Evolutionary conservation across 2,113 vertebrate genomes (phyloP).

Genomic region (Entosphenus tridentatus): DNA sequence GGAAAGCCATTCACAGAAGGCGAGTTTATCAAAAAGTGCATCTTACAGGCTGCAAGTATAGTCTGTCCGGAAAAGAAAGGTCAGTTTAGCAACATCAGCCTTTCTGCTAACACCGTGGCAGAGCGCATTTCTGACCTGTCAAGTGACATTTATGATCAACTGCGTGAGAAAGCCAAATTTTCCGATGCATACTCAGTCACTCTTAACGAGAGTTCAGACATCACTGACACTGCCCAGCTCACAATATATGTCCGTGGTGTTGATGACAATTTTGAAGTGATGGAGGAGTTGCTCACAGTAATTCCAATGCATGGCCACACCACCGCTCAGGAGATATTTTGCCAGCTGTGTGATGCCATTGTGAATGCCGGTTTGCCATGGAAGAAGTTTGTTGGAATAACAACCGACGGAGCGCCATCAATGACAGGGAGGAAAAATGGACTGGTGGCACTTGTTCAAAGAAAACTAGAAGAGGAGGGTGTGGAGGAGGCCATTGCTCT

Average conservation of each 20-base stretch:
- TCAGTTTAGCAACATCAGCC: slow-evolving; percentile 9
- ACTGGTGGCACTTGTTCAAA: slow-evolving; percentile 11
- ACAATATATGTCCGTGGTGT: too few species aligned
- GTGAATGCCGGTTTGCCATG: neutral
- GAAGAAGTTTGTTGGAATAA: slow-evolving; percentile 3
- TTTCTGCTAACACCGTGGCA: slow-evolving; percentile 9
- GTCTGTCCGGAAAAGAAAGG: slow-evolving; percentile 10
- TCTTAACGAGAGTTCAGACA: too few species aligned
- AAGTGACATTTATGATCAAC: too few species aligned
- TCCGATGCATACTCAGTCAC: too few species aligned
- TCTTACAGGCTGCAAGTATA: slow-evolving; percentile 8
- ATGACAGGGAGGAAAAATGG: slow-evolving; percentile 14
- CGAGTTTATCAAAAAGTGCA: slow-evolving; percentile 10
- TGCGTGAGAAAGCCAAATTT: too few species aligned
- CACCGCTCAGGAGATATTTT: too few species aligned
- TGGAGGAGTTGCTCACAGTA: too few species aligned
- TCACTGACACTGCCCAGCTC: too few species aligned
- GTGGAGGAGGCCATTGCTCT: neutral
- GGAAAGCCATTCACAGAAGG: slow-evolving; percentile 11
- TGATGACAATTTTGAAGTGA: too few species aligned
- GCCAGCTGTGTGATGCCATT: too few species aligned
- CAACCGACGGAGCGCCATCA: slow-evolving; percentile 8
- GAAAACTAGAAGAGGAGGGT: slow-evolving; percentile 7
- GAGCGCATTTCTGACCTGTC: slow-evolving; percentile 4
- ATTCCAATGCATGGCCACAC: too few species aligned